Conservation (phyloP, 2,797 vertebrate species). For the Muscicapa comitata region DNA sequence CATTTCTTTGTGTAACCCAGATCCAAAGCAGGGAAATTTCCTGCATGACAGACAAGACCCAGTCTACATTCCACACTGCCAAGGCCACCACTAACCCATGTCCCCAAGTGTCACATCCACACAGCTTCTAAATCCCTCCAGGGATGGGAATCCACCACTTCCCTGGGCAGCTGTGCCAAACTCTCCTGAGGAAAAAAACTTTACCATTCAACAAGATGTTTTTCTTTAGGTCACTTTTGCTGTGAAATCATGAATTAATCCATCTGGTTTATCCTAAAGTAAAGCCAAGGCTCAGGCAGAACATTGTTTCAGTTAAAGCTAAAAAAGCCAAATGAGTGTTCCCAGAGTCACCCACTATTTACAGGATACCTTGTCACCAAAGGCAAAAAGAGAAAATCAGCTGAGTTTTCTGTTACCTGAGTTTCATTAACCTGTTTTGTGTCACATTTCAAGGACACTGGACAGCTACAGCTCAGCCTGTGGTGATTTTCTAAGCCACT, state of each 20-base stretch:
- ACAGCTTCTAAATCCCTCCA: background rate
- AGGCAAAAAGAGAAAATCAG: background rate
- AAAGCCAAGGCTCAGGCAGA: background rate
- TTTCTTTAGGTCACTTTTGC: background rate
- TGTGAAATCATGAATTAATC: background rate
- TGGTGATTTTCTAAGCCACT: background rate
- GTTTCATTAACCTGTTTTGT: background rate
- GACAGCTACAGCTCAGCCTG: background rate
- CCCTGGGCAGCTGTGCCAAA: background rate
- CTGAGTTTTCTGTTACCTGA: background rate
- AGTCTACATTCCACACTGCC: background rate
- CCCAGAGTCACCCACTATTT: background rate
- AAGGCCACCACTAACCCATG: background rate
- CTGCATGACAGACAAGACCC: background rate
- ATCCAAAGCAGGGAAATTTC: background rate
- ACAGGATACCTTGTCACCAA: fast-evolving
- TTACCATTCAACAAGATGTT: background rate
- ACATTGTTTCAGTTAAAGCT: background rate
- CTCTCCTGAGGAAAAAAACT: background rate
- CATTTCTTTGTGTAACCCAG: background rate
- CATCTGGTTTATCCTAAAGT: background rate
- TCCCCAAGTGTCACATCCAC: background rate
- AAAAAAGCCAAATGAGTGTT: background rate
- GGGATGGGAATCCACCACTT: background rate
- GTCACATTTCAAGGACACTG: background rate